Conservation (phyloP, 2,888 invertebrate genomes). For the Pristionchus mayeri region DNA sequence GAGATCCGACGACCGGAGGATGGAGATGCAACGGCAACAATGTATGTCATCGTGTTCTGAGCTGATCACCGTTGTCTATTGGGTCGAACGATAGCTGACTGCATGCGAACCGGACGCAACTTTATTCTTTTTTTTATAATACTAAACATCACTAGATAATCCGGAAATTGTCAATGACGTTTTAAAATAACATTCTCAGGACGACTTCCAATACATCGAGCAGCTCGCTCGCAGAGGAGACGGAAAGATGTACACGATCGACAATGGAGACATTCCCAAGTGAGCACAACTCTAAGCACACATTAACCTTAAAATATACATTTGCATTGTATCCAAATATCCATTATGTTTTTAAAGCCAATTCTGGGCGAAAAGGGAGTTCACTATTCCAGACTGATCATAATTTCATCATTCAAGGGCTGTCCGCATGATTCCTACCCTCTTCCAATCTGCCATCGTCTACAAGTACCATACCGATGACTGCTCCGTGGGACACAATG, state of each 20-base stretch:
- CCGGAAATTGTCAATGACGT: too few relatives aligned
- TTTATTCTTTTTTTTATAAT: too few relatives aligned
- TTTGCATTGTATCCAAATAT: background rate
- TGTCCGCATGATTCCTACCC: conserved; percentile 40
- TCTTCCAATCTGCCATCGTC: conserved; percentile 40
- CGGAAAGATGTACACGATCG: conserved; percentile 44
- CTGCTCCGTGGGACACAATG: conserved; percentile 31
- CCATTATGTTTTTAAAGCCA: background rate
- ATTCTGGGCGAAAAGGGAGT: background rate
- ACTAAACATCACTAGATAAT: too few relatives aligned
- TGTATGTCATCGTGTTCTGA: background rate
- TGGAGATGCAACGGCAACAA: conserved; percentile 17
- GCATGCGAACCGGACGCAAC: too few relatives aligned
- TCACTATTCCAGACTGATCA: background rate
- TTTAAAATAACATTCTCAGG: too few relatives aligned
- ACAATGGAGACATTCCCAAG: background rate
- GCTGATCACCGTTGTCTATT: too few relatives aligned
- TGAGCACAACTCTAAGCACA: background rate
- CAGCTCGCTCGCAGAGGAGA: conserved; percentile 37
- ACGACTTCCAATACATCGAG: conserved; percentile 20
- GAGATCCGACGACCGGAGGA: background rate
- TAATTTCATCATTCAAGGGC: background rate
- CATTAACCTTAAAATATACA: background rate
- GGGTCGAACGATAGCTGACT: too few relatives aligned
- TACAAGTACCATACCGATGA: conserved; percentile 46